Evolutionary conservation across 2,113 vertebrate species (phyloP), one percentile per base, ranked within the genome.

Genomic region (Gasterosteus aculeatus): DNA sequence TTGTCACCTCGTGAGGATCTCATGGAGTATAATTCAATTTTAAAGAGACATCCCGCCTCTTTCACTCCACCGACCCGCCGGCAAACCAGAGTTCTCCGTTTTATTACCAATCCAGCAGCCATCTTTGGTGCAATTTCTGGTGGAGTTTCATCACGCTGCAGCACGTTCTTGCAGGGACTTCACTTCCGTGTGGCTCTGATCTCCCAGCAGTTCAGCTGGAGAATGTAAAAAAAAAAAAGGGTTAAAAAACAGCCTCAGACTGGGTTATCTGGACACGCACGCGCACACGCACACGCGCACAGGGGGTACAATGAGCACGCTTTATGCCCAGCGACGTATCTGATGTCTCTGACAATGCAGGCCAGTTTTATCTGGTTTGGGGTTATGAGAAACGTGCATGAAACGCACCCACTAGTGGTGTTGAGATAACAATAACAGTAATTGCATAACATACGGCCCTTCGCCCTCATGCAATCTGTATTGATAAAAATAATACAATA

Each of bases 91-190:
- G 19, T 74, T 72, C 11, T 9, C 41, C 53, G 63, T 46, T 64
- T 68, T 77, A 58, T 47, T 79, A 54, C 73, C 75, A 65, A 58
- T 72, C 78, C 69, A 88, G 87, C 84, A 88, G 91, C 91, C 87
- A 89, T 89, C 78, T 90, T 89, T 89, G 83, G 78, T 87, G 88
- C 82, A 86, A 68, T 86, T 87, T 46, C 76, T 69, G 64, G 64
- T 59, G 42, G 76, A 72, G 82, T 86, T 77, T 84, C 84, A 82
- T 82, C 80, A 79, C 76, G 70, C 49, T 39, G 72, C 67, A 35
- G 74, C 72, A 42, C 26, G 26, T 61, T 39, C 49, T 18, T 35
- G 47, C 54, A 11, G 3, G 5, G 51, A 57, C 62, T 14, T 14
- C 53, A 26, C 65, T 22, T 44, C 46, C 4, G n/a, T 39, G 41